Conservation (phyloP, 2,888 invertebrate species). For the Metellina segmentata region DNA sequence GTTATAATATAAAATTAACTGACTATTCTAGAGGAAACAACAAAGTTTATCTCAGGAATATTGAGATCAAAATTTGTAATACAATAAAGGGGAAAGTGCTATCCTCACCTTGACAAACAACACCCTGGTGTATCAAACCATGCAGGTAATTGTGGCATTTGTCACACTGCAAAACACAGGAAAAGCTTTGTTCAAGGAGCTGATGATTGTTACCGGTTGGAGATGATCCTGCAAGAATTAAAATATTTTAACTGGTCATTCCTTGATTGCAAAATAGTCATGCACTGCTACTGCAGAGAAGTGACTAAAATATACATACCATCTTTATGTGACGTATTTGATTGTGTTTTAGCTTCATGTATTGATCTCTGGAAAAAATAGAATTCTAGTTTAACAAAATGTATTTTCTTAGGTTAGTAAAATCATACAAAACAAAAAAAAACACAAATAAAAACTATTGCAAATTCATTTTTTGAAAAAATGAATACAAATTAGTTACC, state of each 20-base stretch:
- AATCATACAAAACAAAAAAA: neutral
- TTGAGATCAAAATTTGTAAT: neutral
- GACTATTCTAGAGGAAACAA: too few relatives aligned
- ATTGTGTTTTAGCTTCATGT: conserved; percentile 62
- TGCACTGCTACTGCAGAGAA: neutral
- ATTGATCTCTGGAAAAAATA: conserved; percentile 59
- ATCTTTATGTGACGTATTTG: conserved; percentile 54
- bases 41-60: neutral
- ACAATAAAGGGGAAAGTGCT: neutral
- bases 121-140: conserved; percentile 87
- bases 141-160: conserved; percentile 88
- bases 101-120: conserved; percentile 85
- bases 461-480: neutral
- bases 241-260: neutral
- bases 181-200: conserved; percentile 86
- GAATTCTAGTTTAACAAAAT: neutral
- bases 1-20: too few relatives aligned
- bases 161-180: conserved; percentile 86
- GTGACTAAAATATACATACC: conserved; percentile 25
- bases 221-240: conserved; percentile 46
- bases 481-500: neutral
- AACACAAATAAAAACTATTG: neutral
- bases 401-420: neutral
- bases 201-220: conserved; percentile 80
- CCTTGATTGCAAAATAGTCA: neutral